Evolutionary conservation across 2,113 vertebrate species (phyloP), one percentile per base, ranked within the genome.

Genomic region (Odontesthes bonariensis): DNA sequence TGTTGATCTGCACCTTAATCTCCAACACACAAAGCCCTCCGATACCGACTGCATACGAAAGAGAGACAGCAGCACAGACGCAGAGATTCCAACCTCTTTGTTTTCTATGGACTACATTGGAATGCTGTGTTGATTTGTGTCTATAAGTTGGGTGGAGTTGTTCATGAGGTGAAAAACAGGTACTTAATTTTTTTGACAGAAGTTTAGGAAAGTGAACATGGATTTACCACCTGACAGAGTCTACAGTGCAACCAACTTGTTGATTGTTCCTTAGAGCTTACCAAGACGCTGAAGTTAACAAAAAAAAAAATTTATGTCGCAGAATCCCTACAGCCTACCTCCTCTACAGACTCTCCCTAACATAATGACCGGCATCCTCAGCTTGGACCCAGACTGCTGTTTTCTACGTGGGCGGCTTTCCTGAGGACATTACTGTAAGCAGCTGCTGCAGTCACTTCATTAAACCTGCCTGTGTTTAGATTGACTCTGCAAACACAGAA

Each of bases 401-500:
- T 46, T 96, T 97, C 86, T 98, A 96, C 59, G 95, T 97, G 56
- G 96, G 96, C 46, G 96, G 96, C 68, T 96, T 96, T 84, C 96
- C 96, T 10, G 2, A 87, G 14, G 83, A 93, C 77, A 97, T 98
- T 74, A 90, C 7, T 81, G 96, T 97, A 95, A 86, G 19, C 31
- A 68, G 33, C 55, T 59, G 33, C 57, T 38, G n/a, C 33, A 27
- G 8, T 59, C 23, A 55, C 33, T 65, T 59, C 20, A 49, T 40
- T 13, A 65, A 20, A 1, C 3, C 35, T 59, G 51, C 27, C 52
- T 67, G 27, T 22, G 19, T 38, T 20, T 27, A 6, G 44, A 72
- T 14, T 38, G 42, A 14, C 65, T 46, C 20, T 55, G 17, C 22
- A 32, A 31, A 40, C 49, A 38, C 49, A 38, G 62, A 64, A 16